Base-by-base conservation (phyloP, 2,797 vertebrate genomes). In the Pseudotriccus pelzelni region DNA sequence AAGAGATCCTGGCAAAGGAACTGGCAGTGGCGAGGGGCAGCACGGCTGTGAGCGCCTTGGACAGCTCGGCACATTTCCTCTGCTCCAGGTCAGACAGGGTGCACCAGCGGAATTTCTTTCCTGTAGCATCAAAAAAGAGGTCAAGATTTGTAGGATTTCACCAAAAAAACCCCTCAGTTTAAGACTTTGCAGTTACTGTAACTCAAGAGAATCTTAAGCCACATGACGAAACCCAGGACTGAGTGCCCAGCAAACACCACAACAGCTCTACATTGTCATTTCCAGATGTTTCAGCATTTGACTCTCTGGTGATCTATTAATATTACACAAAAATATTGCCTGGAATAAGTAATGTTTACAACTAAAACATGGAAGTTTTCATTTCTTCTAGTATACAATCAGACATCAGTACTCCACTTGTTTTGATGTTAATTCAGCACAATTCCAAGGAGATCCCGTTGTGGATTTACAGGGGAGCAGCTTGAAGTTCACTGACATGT, bases 71-170 rank as follows among this genome's bases (percentile, higher is more conserved):
- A 96, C 99, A 99, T 93, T 99, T 99, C 75, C 97, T 98, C 96
- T 99, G 98, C 44, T 99, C 99, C 12, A 97, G 95, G 69, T 98
- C 98, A 5, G 99, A 99, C 59, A 99, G 97, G 1, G 98, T 98
- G 97, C 99, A 99, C 99, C 99, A 99, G 22, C 99, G 98, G 87
- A 98, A 98, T 95, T 99, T 99, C 97, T 99, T 99, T n/a, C 98
- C 99, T 99, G 83, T 3, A 68, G 19, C 3, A 37, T 46, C 58
- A 90, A 41, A 89, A 87, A 44, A 64, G 12, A 47, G 83, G 49
- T 43, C n/a, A 66, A 43, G 39, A 77, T n/a, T 60, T 43, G 12
- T 7, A 80, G 47, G 39, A 84, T 28, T 64, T 66, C 19, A 67
- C 28, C 7, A 47, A 47, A 47, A 44, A 75, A 41, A 0, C 1